phyloP scores from a whole-genome alignment of 2,888 invertebrate genomes.

The Polyommatus iphigenia region DNA sequence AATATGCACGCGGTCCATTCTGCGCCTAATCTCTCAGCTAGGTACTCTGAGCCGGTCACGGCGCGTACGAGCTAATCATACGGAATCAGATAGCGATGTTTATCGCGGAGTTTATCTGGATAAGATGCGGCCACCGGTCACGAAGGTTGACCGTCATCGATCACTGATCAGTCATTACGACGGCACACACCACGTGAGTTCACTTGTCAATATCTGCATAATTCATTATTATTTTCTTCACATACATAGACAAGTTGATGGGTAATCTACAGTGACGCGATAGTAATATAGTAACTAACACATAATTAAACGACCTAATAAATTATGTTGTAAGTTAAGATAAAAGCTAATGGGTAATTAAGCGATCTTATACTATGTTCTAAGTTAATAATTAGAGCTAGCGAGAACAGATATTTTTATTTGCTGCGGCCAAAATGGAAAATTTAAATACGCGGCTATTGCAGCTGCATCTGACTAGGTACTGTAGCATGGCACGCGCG shows the following conservation, averaged over 20 bases:
- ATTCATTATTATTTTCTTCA: not conserved
- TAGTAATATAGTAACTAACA: too few species aligned
- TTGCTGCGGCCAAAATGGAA: too few species aligned
- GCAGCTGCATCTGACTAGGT: too few species aligned
- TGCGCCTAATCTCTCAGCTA: conserved; percentile 2
- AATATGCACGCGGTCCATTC: not conserved
- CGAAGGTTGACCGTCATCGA: not conserved
- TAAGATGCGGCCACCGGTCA: not conserved
- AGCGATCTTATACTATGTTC: too few species aligned
- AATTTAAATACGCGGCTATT: too few species aligned
- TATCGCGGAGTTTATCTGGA: not conserved
- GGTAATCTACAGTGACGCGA: not conserved
- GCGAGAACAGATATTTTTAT: too few species aligned
- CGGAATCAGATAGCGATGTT: not conserved
- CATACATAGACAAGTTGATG: not conserved
- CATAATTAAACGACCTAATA: too few species aligned
- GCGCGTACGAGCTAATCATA: not conserved
- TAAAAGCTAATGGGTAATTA: too few species aligned
- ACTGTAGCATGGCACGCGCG: too few species aligned
- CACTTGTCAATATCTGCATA: not conserved
- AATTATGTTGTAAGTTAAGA: too few species aligned
- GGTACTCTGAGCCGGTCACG: not conserved
- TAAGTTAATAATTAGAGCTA: too few species aligned
- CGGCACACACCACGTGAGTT: not conserved
- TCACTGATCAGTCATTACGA: not conserved